These are phyloP conservation scores for Clinocottus analis DNA, from an alignment of 2,113 vertebrate species.

Conservation along the genomic window DNA sequence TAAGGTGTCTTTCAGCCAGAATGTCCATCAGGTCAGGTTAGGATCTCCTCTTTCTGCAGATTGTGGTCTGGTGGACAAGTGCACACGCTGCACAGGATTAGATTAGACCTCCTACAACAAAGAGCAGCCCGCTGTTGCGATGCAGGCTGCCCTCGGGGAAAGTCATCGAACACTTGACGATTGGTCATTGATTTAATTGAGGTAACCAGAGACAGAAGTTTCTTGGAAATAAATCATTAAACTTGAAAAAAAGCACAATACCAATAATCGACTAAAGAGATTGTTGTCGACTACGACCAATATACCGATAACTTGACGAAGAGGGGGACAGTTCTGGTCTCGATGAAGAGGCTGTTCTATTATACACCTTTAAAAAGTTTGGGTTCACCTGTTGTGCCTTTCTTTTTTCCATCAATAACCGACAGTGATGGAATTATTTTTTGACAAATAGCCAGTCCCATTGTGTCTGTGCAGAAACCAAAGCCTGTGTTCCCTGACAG, in stretches of 20 bases:
- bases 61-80: constrained; percentile 7
- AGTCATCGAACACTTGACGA: background rate
- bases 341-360: background rate
- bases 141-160: background rate
- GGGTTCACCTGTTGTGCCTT: background rate
- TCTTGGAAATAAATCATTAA: too few relatives aligned
- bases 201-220: too few relatives aligned
- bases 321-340: background rate
- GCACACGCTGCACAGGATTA: background rate
- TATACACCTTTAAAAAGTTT: background rate
- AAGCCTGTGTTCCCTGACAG: background rate
- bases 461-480: background rate
- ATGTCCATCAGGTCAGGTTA: background rate
- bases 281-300: background rate
- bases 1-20: constrained; percentile 11
- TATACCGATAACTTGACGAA: background rate
- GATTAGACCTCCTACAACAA: background rate
- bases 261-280: background rate
- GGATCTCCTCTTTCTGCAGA: constrained; percentile 46
- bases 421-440: background rate
- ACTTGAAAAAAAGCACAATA: background rate
- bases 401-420: background rate
- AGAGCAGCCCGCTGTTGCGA: background rate
- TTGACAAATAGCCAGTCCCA: background rate
- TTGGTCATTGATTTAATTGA: background rate